phyloP scores from a whole-genome alignment of 2,888 invertebrate species.

The Thymelicus acteon region DNA sequence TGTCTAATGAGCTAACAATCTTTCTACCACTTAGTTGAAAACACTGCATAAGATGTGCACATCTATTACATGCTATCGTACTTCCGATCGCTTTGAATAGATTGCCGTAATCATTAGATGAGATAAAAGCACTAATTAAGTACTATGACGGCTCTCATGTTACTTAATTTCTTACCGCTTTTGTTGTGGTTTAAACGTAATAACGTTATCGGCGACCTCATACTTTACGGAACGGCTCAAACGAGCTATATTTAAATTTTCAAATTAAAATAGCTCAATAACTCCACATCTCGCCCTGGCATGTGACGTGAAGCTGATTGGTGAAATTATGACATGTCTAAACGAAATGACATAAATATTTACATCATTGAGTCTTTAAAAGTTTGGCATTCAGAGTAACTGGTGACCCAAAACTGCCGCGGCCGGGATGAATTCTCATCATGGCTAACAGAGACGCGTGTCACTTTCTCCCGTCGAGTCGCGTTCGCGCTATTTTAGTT shows the following conservation, averaged over 20 bases:
- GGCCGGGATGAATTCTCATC: conserved; percentile 66
- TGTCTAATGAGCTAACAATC: neutral
- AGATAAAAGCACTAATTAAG: neutral
- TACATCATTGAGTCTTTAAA: conserved; percentile 41
- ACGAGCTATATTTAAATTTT: conserved; percentile 1
- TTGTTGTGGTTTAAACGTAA: neutral
- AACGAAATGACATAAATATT: conserved; percentile 45
- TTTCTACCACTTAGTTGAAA: neutral
- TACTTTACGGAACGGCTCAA: neutral
- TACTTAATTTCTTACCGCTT: too few relatives aligned
- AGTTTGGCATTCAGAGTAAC: conserved; percentile 64
- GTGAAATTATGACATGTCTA: conserved; percentile 45
- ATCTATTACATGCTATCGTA: conserved; percentile 16
- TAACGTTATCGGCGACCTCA: neutral
- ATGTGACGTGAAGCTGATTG: conserved; percentile 45
- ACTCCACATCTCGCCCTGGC: conserved; percentile 18
- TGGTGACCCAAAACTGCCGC: conserved; percentile 79
- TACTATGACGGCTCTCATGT: too few relatives aligned
- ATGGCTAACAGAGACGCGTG: conserved; percentile 64
- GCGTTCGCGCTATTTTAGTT: conserved; percentile 71
- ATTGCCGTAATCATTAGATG: conserved; percentile 10
- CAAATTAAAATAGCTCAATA: neutral
- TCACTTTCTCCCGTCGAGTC: conserved; percentile 76
- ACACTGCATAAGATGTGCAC: conserved; percentile 6
- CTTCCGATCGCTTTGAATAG: conserved; percentile 20